Evolutionary conservation across 2,113 vertebrate genomes (phyloP).

Genomic region (Anseranas semipalmata): DNA sequence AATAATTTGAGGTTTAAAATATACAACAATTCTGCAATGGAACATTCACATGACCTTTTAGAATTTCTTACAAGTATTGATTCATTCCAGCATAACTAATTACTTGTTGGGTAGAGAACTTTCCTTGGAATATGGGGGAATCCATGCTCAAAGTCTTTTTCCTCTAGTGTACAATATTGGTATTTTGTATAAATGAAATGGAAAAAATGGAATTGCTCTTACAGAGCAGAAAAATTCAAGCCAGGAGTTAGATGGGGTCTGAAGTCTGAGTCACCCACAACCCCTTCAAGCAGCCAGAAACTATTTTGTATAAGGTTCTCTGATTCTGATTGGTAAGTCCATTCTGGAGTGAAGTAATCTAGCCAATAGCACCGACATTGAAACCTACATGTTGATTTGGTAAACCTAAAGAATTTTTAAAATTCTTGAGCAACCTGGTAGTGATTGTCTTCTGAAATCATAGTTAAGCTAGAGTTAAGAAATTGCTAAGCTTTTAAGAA

Average conservation of each 20-base stretch:
- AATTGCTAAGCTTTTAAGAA: neutral
- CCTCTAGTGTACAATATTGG: neutral
- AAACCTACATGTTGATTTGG: neutral
- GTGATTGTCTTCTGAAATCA: neutral
- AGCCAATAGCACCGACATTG: neutral
- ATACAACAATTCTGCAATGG: neutral
- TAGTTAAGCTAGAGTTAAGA: neutral
- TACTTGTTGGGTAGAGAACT: neutral
- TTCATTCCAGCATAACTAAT: neutral
- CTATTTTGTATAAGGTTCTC: neutral
- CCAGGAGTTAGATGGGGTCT: neutral
- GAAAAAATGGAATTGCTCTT: neutral
- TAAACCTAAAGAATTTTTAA: neutral
- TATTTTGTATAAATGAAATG: neutral
- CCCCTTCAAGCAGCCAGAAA: neutral
- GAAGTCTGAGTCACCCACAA: neutral
- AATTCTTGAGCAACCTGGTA: neutral
- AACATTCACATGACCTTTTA: neutral
- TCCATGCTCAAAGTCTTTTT: neutral
- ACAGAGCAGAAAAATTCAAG: neutral
- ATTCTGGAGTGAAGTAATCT: neutral
- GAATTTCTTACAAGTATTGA: constrained; percentile 3
- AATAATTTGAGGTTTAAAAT: constrained; percentile 35
- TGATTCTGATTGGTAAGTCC: neutral
- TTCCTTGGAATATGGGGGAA: neutral